These are phyloP conservation scores for Daubentonia madagascariensis DNA, from an alignment of 2,113 vertebrate species.

Conservation along the genomic window DNA sequence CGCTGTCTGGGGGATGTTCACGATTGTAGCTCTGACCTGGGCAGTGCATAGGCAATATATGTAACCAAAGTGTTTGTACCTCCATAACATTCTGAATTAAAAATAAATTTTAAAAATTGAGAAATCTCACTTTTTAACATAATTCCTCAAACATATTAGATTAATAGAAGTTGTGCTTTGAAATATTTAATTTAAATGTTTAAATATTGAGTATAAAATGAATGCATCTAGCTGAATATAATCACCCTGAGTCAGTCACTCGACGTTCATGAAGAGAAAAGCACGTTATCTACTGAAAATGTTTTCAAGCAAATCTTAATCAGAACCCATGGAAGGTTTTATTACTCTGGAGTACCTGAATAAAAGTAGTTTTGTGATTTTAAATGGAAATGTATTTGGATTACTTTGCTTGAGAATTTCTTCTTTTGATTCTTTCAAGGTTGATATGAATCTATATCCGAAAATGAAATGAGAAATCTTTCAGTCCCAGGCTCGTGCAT, in stretches of 20 bases:
- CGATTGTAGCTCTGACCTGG: too few relatives aligned
- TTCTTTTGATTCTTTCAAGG: conserved; percentile 54
- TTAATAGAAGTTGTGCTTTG: background rate
- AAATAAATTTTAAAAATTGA: too few relatives aligned
- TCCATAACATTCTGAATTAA: too few relatives aligned
- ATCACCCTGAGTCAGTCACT: conserved; percentile 10
- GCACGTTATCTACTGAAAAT: conserved; percentile 30
- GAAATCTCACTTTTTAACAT: background rate
- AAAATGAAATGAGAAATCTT: conserved; percentile 53
- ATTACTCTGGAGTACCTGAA: conserved; percentile 38
- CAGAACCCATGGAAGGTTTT: conserved; percentile 41
- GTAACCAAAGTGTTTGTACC: too few relatives aligned
- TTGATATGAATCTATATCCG: conserved; percentile 38
- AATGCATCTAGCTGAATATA: conserved; percentile 41
- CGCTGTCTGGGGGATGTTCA: too few relatives aligned
- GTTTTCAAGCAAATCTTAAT: conserved; percentile 49
- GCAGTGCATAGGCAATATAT: too few relatives aligned
- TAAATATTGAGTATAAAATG: background rate
- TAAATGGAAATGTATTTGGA: conserved; percentile 61
- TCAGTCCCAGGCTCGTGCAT: background rate
- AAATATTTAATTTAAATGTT: conserved; percentile 51
- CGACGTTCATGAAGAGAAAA: conserved; percentile 23
- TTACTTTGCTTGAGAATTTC: conserved; percentile 28
- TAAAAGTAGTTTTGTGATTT: conserved; percentile 45
- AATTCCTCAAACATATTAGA: conserved; percentile 19